Base-by-base conservation (phyloP, 2,797 vertebrate species). In the Coregonus sp. region DNA sequence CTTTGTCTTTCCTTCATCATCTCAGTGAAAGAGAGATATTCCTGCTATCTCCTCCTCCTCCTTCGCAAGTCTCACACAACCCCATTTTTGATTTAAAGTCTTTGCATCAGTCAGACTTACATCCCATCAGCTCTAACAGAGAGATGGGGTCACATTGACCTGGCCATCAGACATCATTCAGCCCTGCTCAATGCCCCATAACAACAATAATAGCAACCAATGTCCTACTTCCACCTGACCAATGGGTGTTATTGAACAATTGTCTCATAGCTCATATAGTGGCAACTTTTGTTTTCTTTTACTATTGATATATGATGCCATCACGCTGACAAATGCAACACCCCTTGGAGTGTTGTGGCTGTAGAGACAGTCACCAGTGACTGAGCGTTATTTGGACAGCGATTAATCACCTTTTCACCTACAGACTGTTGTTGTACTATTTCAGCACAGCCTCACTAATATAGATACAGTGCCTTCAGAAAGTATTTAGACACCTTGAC, bases 181-280 rank as follows among this genome's bases (percentile, higher is more conserved):
- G 85, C 84, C 82, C 25, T 69, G 87, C 85, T 72, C 87, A 80
- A 69, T 86, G 78, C 87, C 86, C 82, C 77, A 14, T 25, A 25
- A 25, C 18, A 54, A 68, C 31, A 35, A 7, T n/a, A n/a, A 52
- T 16, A 15, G 5, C 29, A 51, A 56, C 31, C 20, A 54, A 35
- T 52, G 29, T 54, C 50, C 25, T 4, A 54, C 9, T 50, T 73
- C 52, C 29, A 52, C 7, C 56, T 18, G 29, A 56, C 52, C 71
- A 56, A 25, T 35, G 14, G 25, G 29, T 33, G 51, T 68, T 2
- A 70, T 4, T 40, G 35, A 31, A 70, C 15, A 16, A 73, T 51
- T 50, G n/a, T 67, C 25, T 68, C 33, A 54, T 14, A 56, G 15
- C 50, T 59, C 56, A 59, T 59, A 56, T 20, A 37, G 37, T 31